Conservation (phyloP, 2,113 vertebrate species). For the Pseudorectes ferrugineus region DNA sequence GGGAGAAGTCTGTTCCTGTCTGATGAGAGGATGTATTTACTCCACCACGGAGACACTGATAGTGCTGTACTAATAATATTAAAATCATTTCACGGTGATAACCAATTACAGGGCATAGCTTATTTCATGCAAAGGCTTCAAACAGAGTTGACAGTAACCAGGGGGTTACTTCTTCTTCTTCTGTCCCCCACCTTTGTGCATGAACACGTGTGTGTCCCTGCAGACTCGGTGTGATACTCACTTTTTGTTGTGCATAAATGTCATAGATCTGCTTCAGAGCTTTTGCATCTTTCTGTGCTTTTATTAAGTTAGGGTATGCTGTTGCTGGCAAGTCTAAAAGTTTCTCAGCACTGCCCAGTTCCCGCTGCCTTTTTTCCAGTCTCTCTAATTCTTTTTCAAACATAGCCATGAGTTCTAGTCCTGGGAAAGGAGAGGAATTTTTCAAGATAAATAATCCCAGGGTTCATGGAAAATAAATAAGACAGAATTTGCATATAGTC, state of each 20-base stretch:
- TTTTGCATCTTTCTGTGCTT: constrained; percentile 83
- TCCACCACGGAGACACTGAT: not conserved
- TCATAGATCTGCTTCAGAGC: constrained; percentile 82
- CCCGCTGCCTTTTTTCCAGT: constrained; percentile 70
- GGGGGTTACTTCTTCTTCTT: not conserved
- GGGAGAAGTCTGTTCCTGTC: not conserved
- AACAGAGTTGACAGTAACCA: not conserved
- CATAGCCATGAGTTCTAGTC: constrained; percentile 72
- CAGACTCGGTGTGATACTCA: not conserved
- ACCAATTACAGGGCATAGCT: not conserved
- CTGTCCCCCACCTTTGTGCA: not conserved
- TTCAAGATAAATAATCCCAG: not conserved
- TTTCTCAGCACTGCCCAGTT: constrained; percentile 85
- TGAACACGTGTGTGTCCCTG: rapidly evolving
- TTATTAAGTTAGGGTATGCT: constrained; percentile 77
- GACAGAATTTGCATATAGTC: not conserved
- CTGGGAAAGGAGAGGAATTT: constrained; percentile 56
- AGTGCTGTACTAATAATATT: not conserved
- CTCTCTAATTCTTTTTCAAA: constrained; percentile 80
- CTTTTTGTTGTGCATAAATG: constrained; percentile 81
- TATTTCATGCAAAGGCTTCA: not conserved
- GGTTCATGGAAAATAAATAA: not conserved
- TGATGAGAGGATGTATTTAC: not conserved
- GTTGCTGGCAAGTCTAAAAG: constrained; percentile 85
- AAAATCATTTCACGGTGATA: not conserved